phyloP scores from a whole-genome alignment of 2,797 vertebrate species.

The Myiothlypis chrysogaster region DNA sequence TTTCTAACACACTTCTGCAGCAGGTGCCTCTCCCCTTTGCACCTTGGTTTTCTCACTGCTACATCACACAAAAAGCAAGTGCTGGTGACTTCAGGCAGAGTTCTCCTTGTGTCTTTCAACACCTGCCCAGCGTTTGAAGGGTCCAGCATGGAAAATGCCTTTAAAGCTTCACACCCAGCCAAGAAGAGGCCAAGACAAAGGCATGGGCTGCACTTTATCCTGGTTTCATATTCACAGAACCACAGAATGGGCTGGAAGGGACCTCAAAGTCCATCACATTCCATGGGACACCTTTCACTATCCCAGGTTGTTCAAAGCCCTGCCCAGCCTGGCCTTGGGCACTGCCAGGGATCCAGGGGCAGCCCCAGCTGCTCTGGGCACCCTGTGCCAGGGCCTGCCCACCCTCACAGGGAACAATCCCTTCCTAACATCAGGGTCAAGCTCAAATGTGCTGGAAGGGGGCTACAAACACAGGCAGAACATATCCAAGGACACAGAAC shows the following conservation, averaged over 20 bases:
- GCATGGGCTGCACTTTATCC: background rate
- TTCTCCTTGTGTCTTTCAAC: background rate
- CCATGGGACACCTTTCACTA: background rate
- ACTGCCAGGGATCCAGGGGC: background rate
- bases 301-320: background rate
- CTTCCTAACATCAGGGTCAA: background rate
- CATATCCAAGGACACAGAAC: background rate
- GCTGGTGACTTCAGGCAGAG: background rate
- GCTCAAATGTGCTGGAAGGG: background rate
- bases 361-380: background rate
- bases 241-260: background rate
- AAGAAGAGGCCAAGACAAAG: background rate
- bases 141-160: background rate
- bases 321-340: rapidly evolving
- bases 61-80: background rate
- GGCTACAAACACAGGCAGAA: background rate
- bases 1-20: background rate
- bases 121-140: background rate
- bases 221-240: background rate
- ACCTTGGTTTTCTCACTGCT: rapidly evolving
- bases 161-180: background rate
- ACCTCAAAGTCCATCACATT: background rate
- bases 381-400: background rate
- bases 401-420: background rate
- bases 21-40: background rate